Base-by-base conservation (phyloP, 2,797 vertebrate species). In the Borostomias antarcticus region DNA sequence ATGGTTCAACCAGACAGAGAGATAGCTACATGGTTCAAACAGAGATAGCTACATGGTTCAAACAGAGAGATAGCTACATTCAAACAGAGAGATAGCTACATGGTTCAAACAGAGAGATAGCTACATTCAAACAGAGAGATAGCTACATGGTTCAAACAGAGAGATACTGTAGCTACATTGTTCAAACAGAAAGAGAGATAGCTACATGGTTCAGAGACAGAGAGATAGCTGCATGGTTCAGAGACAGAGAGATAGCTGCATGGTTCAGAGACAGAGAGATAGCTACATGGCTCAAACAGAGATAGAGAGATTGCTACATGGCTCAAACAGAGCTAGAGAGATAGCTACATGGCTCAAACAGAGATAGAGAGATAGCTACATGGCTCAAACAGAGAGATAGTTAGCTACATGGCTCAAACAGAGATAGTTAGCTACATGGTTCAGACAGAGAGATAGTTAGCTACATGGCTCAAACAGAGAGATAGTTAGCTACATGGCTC, bases 201-300 rank as follows among this genome's bases (percentile, higher is more conserved):
- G 78, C 29, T 74, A 62, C 5, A 43, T 5, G 33, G 33, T 4
- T 9, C 62, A 50, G 29, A 62, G 2, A 70, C 9, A 32, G 56
- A 62, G 56, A 32, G 32, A 57, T 43, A 51, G 52, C 58, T 63
- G 73, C 13, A 48, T 5, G 5, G n/a, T 26, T n/a, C n/a, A 69
- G 66, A 32, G 40, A 64, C 4, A 25, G 10, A 37, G 23, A 28
- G 23, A 57, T 5, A 30, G 1, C 17, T n/a, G n/a, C 43, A 23
- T 48, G 61, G 81, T 83, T 85, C 84, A 82, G 66, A 86, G 80
- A 79, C 9, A 32, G 56, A 62, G 56, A 32, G 78, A 80, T 77
- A 80, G 78, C 29, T 74, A 62, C 5, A 43, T 5, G 33, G 33
- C 4, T 9, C 62, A 5, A 32, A 75, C 9, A 50, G 29, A 62